These are phyloP conservation scores for Jacana jacana DNA, from an alignment of 2,113 vertebrate genomes.

Conservation along the genomic window DNA sequence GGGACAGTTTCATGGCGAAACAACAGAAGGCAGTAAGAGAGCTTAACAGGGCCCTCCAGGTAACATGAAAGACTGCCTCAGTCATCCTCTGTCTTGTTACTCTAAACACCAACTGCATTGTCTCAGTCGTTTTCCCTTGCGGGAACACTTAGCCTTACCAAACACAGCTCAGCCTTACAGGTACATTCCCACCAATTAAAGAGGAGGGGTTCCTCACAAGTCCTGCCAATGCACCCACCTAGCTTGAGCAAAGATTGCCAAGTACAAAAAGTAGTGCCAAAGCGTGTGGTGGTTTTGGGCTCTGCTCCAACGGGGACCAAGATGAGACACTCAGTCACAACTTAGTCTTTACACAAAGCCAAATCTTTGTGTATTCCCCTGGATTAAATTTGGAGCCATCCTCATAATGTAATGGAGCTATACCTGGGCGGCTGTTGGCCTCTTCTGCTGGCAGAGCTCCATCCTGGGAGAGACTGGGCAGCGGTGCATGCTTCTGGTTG, in stretches of 20 bases:
- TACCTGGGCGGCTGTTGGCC: background rate
- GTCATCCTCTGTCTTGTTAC: constrained; percentile 59
- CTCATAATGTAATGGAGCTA: background rate
- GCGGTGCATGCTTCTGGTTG: background rate
- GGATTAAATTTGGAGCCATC: constrained; percentile 23
- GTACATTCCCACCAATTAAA: constrained; percentile 70
- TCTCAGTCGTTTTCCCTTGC: constrained; percentile 62
- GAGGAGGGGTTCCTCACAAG: constrained; percentile 72
- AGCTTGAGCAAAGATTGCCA: constrained; percentile 55
- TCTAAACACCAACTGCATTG: constrained; percentile 69
- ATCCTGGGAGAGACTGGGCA: background rate
- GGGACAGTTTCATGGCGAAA: constrained; percentile 22
- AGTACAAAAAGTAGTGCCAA: constrained; percentile 61
- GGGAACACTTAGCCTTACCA: constrained; percentile 69
- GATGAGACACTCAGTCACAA: constrained; percentile 62
- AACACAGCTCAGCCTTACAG: constrained; percentile 60
- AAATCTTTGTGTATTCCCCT: constrained; percentile 32
- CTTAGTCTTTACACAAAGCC: constrained; percentile 40
- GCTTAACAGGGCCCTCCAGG: constrained; percentile 60
- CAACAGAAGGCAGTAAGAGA: constrained; percentile 40
- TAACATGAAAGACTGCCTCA: constrained; percentile 62
- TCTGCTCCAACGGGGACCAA: constrained; percentile 23
- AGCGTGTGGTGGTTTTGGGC: constrained; percentile 63
- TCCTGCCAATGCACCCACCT: constrained; percentile 70
- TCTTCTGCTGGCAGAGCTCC: background rate